Percentiles rank a stretch among this genome's conserved stretches.
Evolutionary conservation across 2,888 invertebrate species (phyloP).

Genomic region (Quadroppia sp.): DNA sequence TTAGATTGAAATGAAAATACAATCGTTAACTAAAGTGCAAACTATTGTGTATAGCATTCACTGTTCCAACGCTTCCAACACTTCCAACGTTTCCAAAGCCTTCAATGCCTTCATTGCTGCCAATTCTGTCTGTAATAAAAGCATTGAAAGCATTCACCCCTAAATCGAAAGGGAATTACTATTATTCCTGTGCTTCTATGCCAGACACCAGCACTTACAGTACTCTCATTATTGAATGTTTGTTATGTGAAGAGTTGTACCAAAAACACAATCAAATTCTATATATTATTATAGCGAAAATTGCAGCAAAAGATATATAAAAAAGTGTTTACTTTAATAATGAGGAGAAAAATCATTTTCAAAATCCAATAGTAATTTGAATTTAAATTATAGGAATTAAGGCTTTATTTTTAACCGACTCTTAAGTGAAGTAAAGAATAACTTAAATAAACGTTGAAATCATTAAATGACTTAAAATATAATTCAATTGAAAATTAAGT

Average conservation of each 20-base stretch:
- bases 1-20: conserved; percentile 22
- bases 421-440: neutral
- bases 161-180: conserved; percentile 15
- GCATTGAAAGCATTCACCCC: conserved; percentile 18
- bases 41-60: neutral
- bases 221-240: conserved; percentile 29
- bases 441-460: conserved; percentile 1
- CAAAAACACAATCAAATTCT: conserved; percentile 7
- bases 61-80: neutral
- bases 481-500: conserved; percentile 1
- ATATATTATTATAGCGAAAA: neutral
- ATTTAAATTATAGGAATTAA: conserved; percentile 31
- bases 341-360: neutral
- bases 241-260: neutral
- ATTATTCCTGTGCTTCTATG: neutral
- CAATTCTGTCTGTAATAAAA: conserved; percentile 23
- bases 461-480: conserved; percentile 22
- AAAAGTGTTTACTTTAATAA: no score
- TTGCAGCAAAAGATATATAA: neutral
- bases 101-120: conserved; percentile 10
- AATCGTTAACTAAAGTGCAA: conserved; percentile 37
- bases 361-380: conserved; percentile 29
- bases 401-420: neutral
- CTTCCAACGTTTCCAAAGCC: neutral
- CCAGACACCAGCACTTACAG: neutral